Evolutionary conservation across 2,113 vertebrate species (phyloP).

Genomic region (Antennarius striatus): DNA sequence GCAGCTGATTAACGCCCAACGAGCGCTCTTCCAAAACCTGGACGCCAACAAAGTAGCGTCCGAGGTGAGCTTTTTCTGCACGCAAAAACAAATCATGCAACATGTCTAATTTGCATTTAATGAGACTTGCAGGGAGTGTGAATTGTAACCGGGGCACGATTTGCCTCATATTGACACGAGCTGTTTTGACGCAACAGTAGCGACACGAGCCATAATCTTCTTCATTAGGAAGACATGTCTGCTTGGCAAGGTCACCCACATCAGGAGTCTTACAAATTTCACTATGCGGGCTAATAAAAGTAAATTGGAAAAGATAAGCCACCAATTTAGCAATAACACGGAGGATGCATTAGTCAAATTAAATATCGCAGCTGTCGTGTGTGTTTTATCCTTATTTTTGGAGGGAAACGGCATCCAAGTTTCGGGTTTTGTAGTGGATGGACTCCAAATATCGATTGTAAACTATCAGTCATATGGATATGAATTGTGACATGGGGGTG

Average conservation of each 20-base stretch:
- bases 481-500: too few species aligned
- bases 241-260: slow-evolving; percentile 12
- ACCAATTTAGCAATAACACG: too few species aligned
- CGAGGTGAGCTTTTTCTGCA: slow-evolving; percentile 48
- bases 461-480: too few species aligned
- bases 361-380: too few species aligned
- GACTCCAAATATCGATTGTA: too few species aligned
- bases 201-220: neutral
- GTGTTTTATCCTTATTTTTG: too few species aligned
- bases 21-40: slow-evolving; percentile 68
- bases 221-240: slow-evolving; percentile 15
- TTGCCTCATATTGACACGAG: slow-evolving; percentile 6
- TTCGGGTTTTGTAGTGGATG: too few species aligned
- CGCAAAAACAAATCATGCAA: neutral
- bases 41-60: slow-evolving; percentile 64
- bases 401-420: too few species aligned
- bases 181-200: slow-evolving; percentile 1
- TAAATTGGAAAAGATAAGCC: neutral
- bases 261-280: slow-evolving; percentile 7
- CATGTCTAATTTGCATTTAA: slow-evolving; percentile 9
- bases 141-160: neutral
- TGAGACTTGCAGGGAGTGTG: slow-evolving; percentile 7
- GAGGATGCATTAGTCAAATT: too few species aligned
- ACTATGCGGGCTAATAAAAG: slow-evolving; percentile 21
- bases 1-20: slow-evolving; percentile 70